Evolutionary conservation across 2,888 invertebrate genomes (phyloP), one percentile per base, ranked within the genome.

Genomic region (Drosophila prostipennis): DNA sequence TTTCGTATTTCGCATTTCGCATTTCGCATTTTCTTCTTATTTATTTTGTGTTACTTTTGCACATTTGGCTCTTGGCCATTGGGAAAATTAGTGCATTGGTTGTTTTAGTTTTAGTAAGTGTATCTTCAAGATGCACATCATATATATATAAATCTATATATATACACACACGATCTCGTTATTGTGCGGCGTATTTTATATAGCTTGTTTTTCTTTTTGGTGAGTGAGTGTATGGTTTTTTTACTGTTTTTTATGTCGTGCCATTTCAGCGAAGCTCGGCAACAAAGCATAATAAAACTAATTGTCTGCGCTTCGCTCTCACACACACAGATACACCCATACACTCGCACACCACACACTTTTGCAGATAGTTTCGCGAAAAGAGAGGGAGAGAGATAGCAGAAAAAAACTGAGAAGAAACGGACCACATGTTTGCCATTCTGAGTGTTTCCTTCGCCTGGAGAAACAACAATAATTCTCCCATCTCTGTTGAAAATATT

Each of bases 211-310:
- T 40, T 52, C 13, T 79, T 82, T 79, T 77, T 80, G 79, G 80
- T 16, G 29, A 48, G 48, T 48, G 48, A 19, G 48, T 83, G 84
- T 46, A 23, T 55, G 55, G n/a, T 53, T 54, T 46, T 72, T 36
- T 40, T 60, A 55, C 56, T 57, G 60, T 60, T 83, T 81, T 81
- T 81, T 86, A 86, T 83, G 87, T 83, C 81, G 87, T 81, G 81
- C 85, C 86, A 86, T 84, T 86, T 87, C 78, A 87, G 78, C 84
- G 88, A 85, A 85, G 88, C 88, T 88, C 82, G 77, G 77, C 83
- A 86, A 85, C 84, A 85, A 85, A 85, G 86, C 81, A 85, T 88
- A 86, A 86, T 88, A 86, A 86, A 86, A 86, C 85, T 86, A 86
- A 86, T 86, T 86, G 85, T 85, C 85, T 85, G 88, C 83, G 86